Base-by-base conservation (phyloP, 2,113 vertebrate species). In the Arothron firmamentum region DNA sequence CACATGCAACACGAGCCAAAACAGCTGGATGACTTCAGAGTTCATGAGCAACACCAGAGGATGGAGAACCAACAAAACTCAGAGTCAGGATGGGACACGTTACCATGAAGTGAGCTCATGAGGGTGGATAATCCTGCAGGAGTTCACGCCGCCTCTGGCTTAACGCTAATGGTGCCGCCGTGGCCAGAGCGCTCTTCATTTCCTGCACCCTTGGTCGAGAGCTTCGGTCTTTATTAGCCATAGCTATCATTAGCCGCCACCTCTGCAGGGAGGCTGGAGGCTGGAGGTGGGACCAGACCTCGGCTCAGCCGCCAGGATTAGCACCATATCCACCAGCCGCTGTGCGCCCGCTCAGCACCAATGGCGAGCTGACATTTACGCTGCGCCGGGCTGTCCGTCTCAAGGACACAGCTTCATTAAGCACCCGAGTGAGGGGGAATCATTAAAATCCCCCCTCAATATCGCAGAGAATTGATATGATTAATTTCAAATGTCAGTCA, bases 391-490 rank as follows among this genome's bases (percentile, higher is more conserved):
- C 75, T 19, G 70, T 56, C 76, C 31, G 70, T 68, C 78, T 85
- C 75, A 86, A 88, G 85, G 87, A 86, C 82, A 69, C 17, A 12
- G 53, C 70, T 84, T 84, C 61, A 85, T 82, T 78, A 84, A 69
- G 48, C 80, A 72, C 69, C 60, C 67, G 64, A 80, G 80, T 80
- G 75, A 74, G 66, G 67, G 56, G 65, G 52, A 71, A 64, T 83
- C 79, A 73, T 87, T 81, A 85, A 85, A 65, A 78, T 51, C 34
- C 60, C 71, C 20, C 55, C 72, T 74, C 50, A 4, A 68, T 82
- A 77, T 52, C 49, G 48, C 56, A 68, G 65, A 28, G 72, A 70
- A 72, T 52, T 57, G 75, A 72, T 70, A 59, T 47, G 71, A 85
- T 80, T 82, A 34, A 79, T 85, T 81, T 69, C 18, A 81, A 85